Percentiles rank a stretch among this genome's conserved stretches.
These are phyloP conservation scores for Harpalus rubripes DNA, from an alignment of 2,888 invertebrate genomes.

Conservation along the genomic window DNA sequence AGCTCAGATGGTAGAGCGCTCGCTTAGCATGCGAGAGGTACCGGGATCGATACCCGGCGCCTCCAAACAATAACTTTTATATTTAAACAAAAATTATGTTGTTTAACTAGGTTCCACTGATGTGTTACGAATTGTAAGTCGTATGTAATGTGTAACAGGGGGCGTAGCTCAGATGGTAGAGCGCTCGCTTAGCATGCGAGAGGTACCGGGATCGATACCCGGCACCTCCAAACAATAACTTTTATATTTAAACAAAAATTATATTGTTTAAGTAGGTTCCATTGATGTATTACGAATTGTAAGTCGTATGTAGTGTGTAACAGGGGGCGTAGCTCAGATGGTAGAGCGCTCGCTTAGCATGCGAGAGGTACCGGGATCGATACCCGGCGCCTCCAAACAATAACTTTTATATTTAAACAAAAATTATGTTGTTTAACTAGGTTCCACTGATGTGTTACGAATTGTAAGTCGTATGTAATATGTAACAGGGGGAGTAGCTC, in stretches of 20 bases:
- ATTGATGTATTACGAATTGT: not conserved
- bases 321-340: conserved; percentile 78
- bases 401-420: not conserved
- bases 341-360: conserved; percentile 81
- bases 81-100: not conserved
- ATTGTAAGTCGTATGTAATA: not conserved
- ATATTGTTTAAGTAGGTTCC: not conserved
- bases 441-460: not conserved
- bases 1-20: too few species aligned
- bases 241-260: not conserved
- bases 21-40: too few species aligned
- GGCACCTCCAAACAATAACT: conserved; percentile 75
- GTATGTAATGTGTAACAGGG: conserved; percentile 60
- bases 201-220: conserved; percentile 81
- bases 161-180: conserved; percentile 80
- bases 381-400: conserved; percentile 76
- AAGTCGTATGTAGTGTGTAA: not conserved
- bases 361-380: conserved; percentile 81
- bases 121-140: not conserved
- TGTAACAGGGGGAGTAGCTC: conserved; percentile 76
- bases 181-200: conserved; percentile 81
- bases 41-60: too few species aligned
- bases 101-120: not conserved
- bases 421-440: not conserved
- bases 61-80: not conserved